Evolutionary conservation across 2,113 vertebrate species (phyloP).

Genomic region (Reinhardtius hippoglossoides): DNA sequence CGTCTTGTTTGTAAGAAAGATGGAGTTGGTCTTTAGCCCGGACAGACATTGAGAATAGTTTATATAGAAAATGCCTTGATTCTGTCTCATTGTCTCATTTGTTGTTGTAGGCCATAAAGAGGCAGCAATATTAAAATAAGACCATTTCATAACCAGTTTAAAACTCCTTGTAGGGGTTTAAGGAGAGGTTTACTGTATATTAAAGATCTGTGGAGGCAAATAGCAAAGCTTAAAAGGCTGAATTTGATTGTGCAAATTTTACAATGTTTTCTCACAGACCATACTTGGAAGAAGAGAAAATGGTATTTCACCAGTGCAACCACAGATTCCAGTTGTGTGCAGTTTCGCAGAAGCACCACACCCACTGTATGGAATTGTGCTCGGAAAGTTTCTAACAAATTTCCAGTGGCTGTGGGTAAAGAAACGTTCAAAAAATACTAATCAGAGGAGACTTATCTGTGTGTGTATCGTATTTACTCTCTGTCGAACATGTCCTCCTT

Average conservation of each 20-base stretch:
- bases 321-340: conserved; percentile 38
- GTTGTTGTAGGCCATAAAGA: too few relatives aligned
- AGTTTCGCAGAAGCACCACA: conserved; percentile 45
- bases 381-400: conserved; percentile 54
- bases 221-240: neutral
- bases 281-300: conserved; percentile 23
- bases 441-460: conserved; percentile 25
- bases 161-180: neutral
- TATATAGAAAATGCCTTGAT: too few relatives aligned
- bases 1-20: too few relatives aligned
- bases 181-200: neutral
- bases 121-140: too few relatives aligned
- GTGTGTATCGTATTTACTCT: neutral
- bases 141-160: too few relatives aligned
- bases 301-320: conserved; percentile 30
- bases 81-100: too few relatives aligned
- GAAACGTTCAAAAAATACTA: conserved; percentile 21
- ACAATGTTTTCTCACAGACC: neutral
- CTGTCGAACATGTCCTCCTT: too few relatives aligned
- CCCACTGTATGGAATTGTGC: conserved; percentile 59
- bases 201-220: neutral
- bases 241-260: neutral
- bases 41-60: too few relatives aligned
- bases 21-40: too few relatives aligned
- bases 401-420: conserved; percentile 57